These are phyloP conservation scores for Phacellophora camtschatica DNA, from an alignment of 30 jellyfish, hydroid and myxozoan genomes.

Conservation along the genomic window DNA sequence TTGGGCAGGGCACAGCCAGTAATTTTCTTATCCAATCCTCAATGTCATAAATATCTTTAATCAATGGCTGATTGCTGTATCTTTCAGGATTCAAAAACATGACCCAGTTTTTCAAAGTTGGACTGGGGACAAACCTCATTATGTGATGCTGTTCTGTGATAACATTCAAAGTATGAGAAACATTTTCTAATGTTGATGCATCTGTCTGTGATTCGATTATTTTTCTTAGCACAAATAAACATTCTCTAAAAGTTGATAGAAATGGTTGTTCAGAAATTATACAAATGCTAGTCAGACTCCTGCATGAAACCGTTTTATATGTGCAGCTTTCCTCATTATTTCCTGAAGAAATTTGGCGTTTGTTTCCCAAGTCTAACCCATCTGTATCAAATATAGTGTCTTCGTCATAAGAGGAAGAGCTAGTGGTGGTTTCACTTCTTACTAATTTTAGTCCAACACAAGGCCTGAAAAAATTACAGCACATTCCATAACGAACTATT, in stretches of 20 bases:
- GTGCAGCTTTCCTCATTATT: background rate
- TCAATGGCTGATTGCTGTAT: constrained; percentile 14
- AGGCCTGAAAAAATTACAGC: constrained; percentile 89
- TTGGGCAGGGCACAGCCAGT: constrained; percentile 70
- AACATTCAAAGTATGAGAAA: constrained; percentile 31
- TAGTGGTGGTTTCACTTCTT: background rate
- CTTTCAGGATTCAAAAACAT: constrained; percentile 52
- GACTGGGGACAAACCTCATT: constrained; percentile 41
- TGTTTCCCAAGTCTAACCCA: background rate
- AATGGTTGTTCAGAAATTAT: constrained; percentile 79
- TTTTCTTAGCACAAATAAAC: constrained; percentile 82
- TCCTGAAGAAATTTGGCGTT: background rate
- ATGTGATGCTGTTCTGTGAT: constrained; percentile 28
- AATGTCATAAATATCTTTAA: constrained; percentile 53
- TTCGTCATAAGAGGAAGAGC: background rate
- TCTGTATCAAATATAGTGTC: background rate
- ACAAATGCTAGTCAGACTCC: constrained; percentile 85
- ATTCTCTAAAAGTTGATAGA: constrained; percentile 86
- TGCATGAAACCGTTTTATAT: constrained; percentile 58
- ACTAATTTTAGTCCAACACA: constrained; percentile 60
- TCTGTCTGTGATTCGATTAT: constrained; percentile 64
- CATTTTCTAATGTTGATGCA: constrained; percentile 7
- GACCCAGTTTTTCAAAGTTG: constrained; percentile 40
- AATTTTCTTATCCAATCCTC: constrained; percentile 78
- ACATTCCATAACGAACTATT: constrained; percentile 85